These are phyloP conservation scores for Drosophila kanekoi DNA, from an alignment of 2,888 invertebrate species.

Conservation along the genomic window DNA sequence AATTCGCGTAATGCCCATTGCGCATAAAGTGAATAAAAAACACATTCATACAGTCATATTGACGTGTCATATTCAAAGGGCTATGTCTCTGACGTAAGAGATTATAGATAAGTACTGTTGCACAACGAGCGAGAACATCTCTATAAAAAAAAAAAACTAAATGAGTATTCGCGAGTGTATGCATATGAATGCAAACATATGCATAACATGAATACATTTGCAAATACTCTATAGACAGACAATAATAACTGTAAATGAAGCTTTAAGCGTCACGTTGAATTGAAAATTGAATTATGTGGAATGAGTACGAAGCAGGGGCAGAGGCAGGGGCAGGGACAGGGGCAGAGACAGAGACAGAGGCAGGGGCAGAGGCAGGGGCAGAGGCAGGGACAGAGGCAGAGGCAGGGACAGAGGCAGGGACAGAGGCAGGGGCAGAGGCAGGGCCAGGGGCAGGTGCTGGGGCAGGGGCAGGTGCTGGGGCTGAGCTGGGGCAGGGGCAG, in stretches of 20 bases:
- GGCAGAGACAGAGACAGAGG: no score
- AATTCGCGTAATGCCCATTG: slow-evolving; percentile 34
- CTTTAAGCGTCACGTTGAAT: slow-evolving; percentile 63
- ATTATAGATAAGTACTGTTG: slow-evolving; percentile 40
- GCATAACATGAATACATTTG: slow-evolving; percentile 23
- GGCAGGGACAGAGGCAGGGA: no score
- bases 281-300: slow-evolving; percentile 29
- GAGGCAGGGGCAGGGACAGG: neutral
- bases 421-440: no score
- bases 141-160: slow-evolving; percentile 1
- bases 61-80: slow-evolving; percentile 43
- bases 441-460: neutral
- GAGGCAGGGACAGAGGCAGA: no score
- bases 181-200: slow-evolving; percentile 3
- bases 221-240: slow-evolving; percentile 23
- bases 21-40: slow-evolving; percentile 8
- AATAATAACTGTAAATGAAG: slow-evolving; percentile 66
- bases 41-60: slow-evolving; percentile 20
- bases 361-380: no score
- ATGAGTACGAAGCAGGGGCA: neutral
- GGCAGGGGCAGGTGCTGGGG: neutral
- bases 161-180: slow-evolving; percentile 7
- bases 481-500: no score
- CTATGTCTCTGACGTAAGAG: slow-evolving; percentile 35
- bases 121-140: slow-evolving; percentile 36